Percentiles rank a stretch among this genome's conserved stretches.
Conservation (phyloP, 2,888 invertebrate genomes). For the Limnephilus lunatus region DNA sequence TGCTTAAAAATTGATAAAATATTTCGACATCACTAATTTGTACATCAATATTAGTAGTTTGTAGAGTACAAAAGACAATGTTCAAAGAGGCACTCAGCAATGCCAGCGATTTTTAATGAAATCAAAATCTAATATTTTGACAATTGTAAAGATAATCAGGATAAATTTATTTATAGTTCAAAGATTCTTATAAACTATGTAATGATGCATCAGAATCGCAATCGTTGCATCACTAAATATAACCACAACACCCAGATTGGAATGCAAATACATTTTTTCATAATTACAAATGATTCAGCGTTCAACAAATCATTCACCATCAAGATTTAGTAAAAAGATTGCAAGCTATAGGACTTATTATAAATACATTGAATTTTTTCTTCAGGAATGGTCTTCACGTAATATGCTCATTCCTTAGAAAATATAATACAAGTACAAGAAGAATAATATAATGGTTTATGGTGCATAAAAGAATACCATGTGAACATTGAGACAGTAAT, state of each 20-base stretch:
- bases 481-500: constrained; percentile 32
- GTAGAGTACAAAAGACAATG: too few species aligned
- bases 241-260: not conserved
- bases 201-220: not conserved
- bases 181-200: not conserved
- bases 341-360: not conserved
- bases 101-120: not conserved
- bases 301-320: not conserved
- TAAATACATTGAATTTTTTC: not conserved
- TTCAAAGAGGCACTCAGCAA: not conserved
- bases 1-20: too few species aligned
- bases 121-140: not conserved
- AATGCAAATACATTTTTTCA: too few species aligned
- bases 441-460: not conserved
- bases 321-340: not conserved
- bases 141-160: not conserved
- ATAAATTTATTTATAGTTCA: not conserved
- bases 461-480: constrained; percentile 31
- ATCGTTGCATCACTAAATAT: not conserved
- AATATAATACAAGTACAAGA: not conserved
- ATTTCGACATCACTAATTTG: too few species aligned
- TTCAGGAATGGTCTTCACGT: not conserved
- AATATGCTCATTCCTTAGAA: not conserved
- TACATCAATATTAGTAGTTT: not conserved
- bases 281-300: not conserved